A percentile compares a stretch with the other conserved stretches of the same genome.
Evolutionary conservation across 2,888 invertebrate genomes (phyloP).

Genomic region (Sminthurinus aureus): DNA sequence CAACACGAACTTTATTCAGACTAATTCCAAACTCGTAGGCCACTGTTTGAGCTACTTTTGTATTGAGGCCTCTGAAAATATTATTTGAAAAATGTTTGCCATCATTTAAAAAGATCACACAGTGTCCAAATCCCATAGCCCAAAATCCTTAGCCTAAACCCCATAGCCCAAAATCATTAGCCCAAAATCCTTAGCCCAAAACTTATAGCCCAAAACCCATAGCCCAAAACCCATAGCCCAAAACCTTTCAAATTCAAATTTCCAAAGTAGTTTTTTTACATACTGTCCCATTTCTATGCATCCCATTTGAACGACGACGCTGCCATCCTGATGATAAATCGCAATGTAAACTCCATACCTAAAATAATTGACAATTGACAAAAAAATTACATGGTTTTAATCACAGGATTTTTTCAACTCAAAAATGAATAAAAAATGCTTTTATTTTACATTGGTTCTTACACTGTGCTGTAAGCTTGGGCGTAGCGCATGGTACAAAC

Average conservation of each 20-base stretch:
- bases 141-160: too few species aligned
- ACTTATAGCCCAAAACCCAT: too few species aligned
- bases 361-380: constrained; percentile 62
- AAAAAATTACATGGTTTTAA: constrained; percentile 59
- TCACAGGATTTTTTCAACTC: too few species aligned
- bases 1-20: constrained; percentile 62
- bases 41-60: constrained; percentile 63
- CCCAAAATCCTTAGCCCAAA: too few species aligned
- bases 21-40: constrained; percentile 63
- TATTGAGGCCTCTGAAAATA: constrained; percentile 62
- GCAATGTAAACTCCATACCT: constrained; percentile 71
- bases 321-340: constrained; percentile 66
- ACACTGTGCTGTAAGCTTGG: not conserved
- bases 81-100: too few species aligned
- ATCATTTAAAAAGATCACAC: too few species aligned
- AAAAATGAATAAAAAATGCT: too few species aligned
- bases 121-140: too few species aligned
- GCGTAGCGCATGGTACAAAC: constrained; percentile 76
- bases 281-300: constrained; percentile 65
- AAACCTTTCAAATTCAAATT: too few species aligned
- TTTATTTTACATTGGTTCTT: not conserved
- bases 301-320: constrained; percentile 63
- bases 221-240: too few species aligned
- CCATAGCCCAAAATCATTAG: too few species aligned
- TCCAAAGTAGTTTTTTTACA: constrained; percentile 22